Evolutionary conservation across 2,797 vertebrate species (phyloP).

Genomic region (Hydrocynus forskahlii): DNA sequence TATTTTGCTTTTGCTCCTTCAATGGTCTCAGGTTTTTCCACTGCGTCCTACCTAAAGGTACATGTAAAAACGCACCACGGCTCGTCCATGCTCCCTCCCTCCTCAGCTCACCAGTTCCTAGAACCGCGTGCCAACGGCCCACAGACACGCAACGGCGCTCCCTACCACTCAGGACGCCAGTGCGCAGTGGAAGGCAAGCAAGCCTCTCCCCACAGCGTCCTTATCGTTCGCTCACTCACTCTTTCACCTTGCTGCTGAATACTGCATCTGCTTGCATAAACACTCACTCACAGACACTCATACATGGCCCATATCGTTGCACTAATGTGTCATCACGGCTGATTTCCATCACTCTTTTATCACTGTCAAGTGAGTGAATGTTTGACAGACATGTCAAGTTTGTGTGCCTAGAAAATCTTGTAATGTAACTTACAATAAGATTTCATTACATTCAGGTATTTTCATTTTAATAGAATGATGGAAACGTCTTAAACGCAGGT

Average conservation of each 20-base stretch:
- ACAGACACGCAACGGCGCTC: slow-evolving; percentile 96
- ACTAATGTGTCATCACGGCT: slow-evolving; percentile 31
- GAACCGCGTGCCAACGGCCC: slow-evolving; percentile 88
- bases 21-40: slow-evolving; percentile 96
- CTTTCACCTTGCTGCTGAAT: slow-evolving; percentile 63
- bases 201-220: slow-evolving; percentile 68
- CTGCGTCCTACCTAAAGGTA: slow-evolving; percentile 99
- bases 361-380: not conserved
- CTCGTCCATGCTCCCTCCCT: slow-evolving; percentile 82
- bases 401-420: not conserved
- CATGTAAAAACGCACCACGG: slow-evolving; percentile 99
- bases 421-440: not conserved
- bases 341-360: slow-evolving; percentile 38
- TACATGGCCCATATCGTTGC: slow-evolving; percentile 23
- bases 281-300: slow-evolving; percentile 41
- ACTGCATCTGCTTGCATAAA: slow-evolving; percentile 62
- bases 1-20: slow-evolving; percentile 74
- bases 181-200: slow-evolving; percentile 99
- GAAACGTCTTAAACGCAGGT: not conserved
- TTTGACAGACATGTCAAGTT: not conserved
- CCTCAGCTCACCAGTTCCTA: slow-evolving; percentile 84
- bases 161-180: slow-evolving; percentile 98
- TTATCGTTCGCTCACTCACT: slow-evolving; percentile 68
- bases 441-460: not conserved
- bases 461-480: slow-evolving; percentile 11